phyloP scores from a whole-genome alignment of 2,888 invertebrate species.

The Acronicta leporina region DNA sequence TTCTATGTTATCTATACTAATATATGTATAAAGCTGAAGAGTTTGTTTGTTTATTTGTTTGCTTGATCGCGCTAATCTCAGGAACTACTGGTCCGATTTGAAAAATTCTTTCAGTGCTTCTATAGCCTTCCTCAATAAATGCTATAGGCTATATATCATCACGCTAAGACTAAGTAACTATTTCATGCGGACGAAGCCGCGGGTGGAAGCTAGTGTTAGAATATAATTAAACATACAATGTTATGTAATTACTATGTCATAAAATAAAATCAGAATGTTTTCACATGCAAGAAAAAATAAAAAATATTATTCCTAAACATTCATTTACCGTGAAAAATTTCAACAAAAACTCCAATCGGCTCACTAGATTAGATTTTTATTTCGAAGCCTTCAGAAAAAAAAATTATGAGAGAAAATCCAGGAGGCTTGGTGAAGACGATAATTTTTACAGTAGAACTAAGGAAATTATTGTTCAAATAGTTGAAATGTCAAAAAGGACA shows the following conservation, averaged over 20 bases:
- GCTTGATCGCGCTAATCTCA: too few species aligned
- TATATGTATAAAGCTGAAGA: too few species aligned
- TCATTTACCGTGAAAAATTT: neutral
- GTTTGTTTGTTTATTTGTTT: too few species aligned
- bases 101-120: too few species aligned
- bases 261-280: neutral
- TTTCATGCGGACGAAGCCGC: too few species aligned
- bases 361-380: neutral
- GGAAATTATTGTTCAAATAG: neutral
- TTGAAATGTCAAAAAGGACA: slow-evolving; percentile 1
- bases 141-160: too few species aligned
- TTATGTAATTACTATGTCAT: neutral
- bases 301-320: neutral
- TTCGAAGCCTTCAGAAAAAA: neutral
- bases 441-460: neutral
- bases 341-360: neutral
- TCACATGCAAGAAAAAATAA: too few species aligned
- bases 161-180: too few species aligned
- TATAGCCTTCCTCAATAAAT: too few species aligned
- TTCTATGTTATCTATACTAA: too few species aligned
- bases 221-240: slow-evolving; percentile 1
- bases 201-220: too few species aligned
- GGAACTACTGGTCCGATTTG: too few species aligned
- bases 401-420: neutral
- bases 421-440: neutral